Evolutionary conservation across 2,888 invertebrate genomes (phyloP), one percentile per base, ranked within the genome.

Genomic region (Mythimna lalbum): DNA sequence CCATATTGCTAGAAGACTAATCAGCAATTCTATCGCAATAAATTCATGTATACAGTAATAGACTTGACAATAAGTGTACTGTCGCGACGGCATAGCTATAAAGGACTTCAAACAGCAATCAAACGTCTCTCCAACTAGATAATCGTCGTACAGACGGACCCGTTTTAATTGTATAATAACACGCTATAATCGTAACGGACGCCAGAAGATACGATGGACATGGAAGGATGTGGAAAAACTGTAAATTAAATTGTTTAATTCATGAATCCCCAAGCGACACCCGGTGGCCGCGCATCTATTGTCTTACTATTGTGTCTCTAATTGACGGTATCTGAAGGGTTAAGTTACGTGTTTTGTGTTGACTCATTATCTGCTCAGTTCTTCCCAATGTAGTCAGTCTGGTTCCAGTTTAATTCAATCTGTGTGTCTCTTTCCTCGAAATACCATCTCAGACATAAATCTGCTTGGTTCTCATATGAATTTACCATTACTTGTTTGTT

Each of bases 101-200:
- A 62, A 70, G 52, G 56, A 73, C n/a, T 33, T 65, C 57, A 65
- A 67, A 73, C 23, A 27, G 70, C 55, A 65, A 67, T 78, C 64
- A 71, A 64, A 69, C 69, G 36, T 27, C 55, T 69, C 47, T 43
- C 43, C 53, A 61, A 76, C 63, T 81, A 70, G 52, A 55, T 73
- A 73, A 70, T 81, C 43, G 63, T n/a, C 47, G 39, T 23, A 55
- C 59, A 49, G 53, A 65, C 71, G 9, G 65, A 63, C 69, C 36
- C 36, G 52, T 55, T 78, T 78, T 84, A 81, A 82, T 84, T 78
- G 79, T 82, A 52, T 78, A 84, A 73, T 81, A 64, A 68, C 63
- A 68, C 49, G 65, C 23, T 69, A 49, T 57, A 63, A 60, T 57
- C 2, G 61, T 52, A 52, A 31, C n/a, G 21, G 27, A 79, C 53